Conservation (phyloP, 2,113 vertebrate genomes). For the Tichodroma muraria region DNA sequence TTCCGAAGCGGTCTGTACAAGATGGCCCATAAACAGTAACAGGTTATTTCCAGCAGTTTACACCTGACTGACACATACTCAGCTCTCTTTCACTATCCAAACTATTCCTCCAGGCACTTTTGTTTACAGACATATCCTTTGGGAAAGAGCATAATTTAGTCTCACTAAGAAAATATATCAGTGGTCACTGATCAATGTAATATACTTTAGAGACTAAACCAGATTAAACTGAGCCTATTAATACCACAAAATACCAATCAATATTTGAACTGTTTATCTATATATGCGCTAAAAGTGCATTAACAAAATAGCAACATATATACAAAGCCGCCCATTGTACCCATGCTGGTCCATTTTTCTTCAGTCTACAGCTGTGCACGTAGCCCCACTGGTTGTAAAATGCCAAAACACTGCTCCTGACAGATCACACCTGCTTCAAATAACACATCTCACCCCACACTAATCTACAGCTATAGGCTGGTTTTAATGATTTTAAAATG, state of each 20-base stretch:
- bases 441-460: conserved; percentile 57
- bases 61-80: conserved; percentile 48
- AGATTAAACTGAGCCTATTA: conserved; percentile 45
- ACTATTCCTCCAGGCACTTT: conserved; percentile 18
- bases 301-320: conserved; percentile 53
- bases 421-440: conserved; percentile 62
- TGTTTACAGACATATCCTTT: conserved; percentile 28
- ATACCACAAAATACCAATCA: conserved; percentile 37
- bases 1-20: background rate
- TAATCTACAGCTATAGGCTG: conserved; percentile 53
- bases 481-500: conserved; percentile 63
- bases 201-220: conserved; percentile 46
- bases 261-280: conserved; percentile 61
- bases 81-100: conserved; percentile 8
- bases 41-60: conserved; percentile 57
- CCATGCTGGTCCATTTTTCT: conserved; percentile 20
- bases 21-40: conserved; percentile 35
- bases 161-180: conserved; percentile 42
- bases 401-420: conserved; percentile 68
- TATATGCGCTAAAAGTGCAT: conserved; percentile 47
- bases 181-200: conserved; percentile 42
- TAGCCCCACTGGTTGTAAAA: conserved; percentile 48
- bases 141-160: conserved; percentile 42
- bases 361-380: conserved; percentile 56
- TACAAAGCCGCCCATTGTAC: conserved; percentile 59